A percentile compares a stretch with the other conserved stretches of the same genome.
Evolutionary conservation across 23 tunicate species (phyloP).

Genomic region (Styela clava): DNA sequence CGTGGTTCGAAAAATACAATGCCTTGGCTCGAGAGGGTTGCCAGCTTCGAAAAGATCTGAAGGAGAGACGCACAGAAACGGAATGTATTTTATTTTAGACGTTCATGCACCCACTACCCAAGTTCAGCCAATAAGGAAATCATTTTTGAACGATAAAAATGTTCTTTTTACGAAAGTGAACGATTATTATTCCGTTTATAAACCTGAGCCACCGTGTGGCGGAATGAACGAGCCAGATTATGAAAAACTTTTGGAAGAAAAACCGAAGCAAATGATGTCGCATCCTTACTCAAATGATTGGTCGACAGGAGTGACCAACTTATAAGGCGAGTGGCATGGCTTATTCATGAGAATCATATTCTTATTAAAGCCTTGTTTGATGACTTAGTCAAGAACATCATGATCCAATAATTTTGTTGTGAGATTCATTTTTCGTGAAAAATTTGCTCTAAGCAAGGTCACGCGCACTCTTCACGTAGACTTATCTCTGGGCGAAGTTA

Average conservation of each 20-base stretch:
- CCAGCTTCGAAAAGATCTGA: constrained; percentile 32
- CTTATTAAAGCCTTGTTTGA: no score
- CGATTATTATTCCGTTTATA: constrained; percentile 28
- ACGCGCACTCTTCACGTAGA: no score
- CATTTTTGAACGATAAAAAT: constrained; percentile 34
- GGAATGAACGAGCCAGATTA: constrained; percentile 52
- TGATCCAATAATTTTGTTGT: no score
- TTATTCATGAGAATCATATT: no score
- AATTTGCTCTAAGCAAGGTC: no score
- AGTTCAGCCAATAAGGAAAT: constrained; percentile 8
- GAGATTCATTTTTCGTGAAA: no score
- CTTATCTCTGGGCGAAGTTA: no score
- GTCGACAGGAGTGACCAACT: not conserved
- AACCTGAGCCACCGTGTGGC: constrained; percentile 42
- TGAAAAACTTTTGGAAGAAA: constrained; percentile 39
- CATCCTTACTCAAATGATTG: not conserved
- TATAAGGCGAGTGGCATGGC: not conserved
- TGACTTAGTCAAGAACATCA: no score
- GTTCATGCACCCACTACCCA: constrained; percentile 30
- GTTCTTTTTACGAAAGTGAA: constrained; percentile 24
- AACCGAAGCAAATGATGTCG: not conserved
- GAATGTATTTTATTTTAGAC: constrained; percentile 57
- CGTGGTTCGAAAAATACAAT: constrained; percentile 72
- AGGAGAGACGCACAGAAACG: constrained; percentile 28
- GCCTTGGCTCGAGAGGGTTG: constrained; percentile 70